Evolutionary conservation across 2,113 vertebrate species (phyloP).

Genomic region (Phalacrocorax pelagicus): DNA sequence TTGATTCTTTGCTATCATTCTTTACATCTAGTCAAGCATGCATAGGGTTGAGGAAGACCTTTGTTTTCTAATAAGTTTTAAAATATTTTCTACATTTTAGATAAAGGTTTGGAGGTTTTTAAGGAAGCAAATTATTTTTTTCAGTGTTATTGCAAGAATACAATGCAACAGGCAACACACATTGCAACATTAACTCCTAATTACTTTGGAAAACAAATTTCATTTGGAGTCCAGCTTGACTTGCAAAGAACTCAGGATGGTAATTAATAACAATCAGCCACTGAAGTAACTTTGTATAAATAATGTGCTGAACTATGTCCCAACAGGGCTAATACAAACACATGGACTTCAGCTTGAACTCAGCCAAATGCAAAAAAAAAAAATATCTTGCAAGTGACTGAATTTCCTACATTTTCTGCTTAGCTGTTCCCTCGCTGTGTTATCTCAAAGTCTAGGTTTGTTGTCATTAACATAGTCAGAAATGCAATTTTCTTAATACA

Average conservation of each 20-base stretch:
- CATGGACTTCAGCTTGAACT: slow-evolving; percentile 76
- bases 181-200: slow-evolving; percentile 47
- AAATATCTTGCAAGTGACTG: slow-evolving; percentile 63
- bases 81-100: background rate
- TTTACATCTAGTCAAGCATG: rapidly evolving
- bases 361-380: slow-evolving; percentile 54
- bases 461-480: background rate
- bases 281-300: slow-evolving; percentile 75
- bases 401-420: slow-evolving; percentile 32
- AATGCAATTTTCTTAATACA: background rate
- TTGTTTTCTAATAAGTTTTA: background rate
- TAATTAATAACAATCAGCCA: slow-evolving; percentile 86
- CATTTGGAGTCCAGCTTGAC: slow-evolving; percentile 29
- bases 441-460: slow-evolving; percentile 57
- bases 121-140: background rate
- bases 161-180: background rate
- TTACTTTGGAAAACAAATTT: slow-evolving; percentile 44
- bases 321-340: slow-evolving; percentile 83
- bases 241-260: slow-evolving; percentile 63
- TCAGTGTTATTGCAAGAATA: background rate
- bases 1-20: background rate
- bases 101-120: background rate
- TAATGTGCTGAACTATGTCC: slow-evolving; percentile 77
- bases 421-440: slow-evolving; percentile 58
- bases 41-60: background rate